phyloP scores from a whole-genome alignment of 2,113 vertebrate genomes.

The Calyptomena viridis region DNA sequence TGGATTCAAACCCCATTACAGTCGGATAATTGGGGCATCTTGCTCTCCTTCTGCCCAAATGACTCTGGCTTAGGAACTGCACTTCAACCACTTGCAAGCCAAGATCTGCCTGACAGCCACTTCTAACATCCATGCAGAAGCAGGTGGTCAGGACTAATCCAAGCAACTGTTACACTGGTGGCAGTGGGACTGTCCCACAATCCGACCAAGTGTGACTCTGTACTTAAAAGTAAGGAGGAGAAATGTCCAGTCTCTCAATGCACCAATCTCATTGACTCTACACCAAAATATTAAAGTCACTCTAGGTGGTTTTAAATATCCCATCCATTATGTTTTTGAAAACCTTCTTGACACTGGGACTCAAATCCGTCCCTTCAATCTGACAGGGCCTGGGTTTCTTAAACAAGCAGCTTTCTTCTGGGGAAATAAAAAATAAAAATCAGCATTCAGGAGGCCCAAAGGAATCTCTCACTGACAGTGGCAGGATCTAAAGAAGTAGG shows the following conservation, averaged over 20 bases:
- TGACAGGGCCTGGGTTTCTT: neutral
- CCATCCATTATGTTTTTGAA: neutral
- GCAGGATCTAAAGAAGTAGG: neutral
- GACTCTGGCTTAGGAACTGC: neutral
- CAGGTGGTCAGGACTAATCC: neutral
- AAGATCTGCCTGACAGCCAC: neutral
- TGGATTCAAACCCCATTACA: neutral
- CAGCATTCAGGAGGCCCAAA: neutral
- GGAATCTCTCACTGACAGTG: neutral
- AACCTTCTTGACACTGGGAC: neutral
- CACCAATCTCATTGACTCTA: neutral
- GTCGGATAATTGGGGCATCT: neutral
- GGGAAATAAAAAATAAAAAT: neutral
- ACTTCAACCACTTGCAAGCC: neutral
- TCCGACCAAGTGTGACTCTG: neutral
- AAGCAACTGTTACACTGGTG: neutral
- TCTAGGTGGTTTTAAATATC: neutral
- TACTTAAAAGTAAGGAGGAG: neutral
- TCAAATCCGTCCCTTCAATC: neutral
- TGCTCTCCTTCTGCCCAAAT: neutral
- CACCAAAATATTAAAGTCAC: neutral
- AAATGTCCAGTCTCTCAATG: neutral
- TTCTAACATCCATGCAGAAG: neutral
- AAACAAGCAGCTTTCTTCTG: neutral
- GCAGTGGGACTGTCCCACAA: neutral